Conservation (phyloP, 2,888 invertebrate species). For the Cephonodes hylas region DNA sequence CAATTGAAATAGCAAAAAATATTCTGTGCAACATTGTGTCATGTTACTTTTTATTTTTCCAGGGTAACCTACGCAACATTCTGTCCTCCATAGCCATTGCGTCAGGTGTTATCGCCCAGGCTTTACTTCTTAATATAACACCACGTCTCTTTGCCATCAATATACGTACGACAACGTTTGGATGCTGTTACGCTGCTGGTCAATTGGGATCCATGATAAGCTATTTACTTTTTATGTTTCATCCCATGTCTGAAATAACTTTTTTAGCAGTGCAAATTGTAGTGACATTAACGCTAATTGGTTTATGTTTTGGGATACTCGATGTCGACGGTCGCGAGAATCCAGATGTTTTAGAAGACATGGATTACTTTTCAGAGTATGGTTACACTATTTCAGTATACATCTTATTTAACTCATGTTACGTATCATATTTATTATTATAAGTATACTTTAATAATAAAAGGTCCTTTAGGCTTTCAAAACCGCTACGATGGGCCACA, state of each 20-base stretch:
- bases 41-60: conserved; percentile 36
- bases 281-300: conserved; percentile 38
- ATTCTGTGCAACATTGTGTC: too few species aligned
- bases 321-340: conserved; percentile 67
- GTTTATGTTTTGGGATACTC: conserved; percentile 50
- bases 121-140: conserved; percentile 56
- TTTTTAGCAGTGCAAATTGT: conserved; percentile 39
- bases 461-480: conserved; percentile 62
- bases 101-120: conserved; percentile 51
- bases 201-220: conserved; percentile 61
- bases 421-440: too few species aligned
- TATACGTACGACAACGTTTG: conserved; percentile 56
- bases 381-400: conserved; percentile 17
- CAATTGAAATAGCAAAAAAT: too few species aligned
- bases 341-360: conserved; percentile 65
- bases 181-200: conserved; percentile 60
- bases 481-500: conserved; percentile 70
- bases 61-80: conserved; percentile 42
- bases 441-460: not conserved
- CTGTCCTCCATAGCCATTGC: conserved; percentile 51
- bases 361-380: conserved; percentile 74
- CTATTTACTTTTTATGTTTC: conserved; percentile 49
- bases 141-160: conserved; percentile 64
- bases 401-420: not conserved
- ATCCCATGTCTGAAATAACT: conserved; percentile 38